phyloP scores from a whole-genome alignment of 1,140 invertebrate species.

The Rhizoglyphus robini region DNA sequence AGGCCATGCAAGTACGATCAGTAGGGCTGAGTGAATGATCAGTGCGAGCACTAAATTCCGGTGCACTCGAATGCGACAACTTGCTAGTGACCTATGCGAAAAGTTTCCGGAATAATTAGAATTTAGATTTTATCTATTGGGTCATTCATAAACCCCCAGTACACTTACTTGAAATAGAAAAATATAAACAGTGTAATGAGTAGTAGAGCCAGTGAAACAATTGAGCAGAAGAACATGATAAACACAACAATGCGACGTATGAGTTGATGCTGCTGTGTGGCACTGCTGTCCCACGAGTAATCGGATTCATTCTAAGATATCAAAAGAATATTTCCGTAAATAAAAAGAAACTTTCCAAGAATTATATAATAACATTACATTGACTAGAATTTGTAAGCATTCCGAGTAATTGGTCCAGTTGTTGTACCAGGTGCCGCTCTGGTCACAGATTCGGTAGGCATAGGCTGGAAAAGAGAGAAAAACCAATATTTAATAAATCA shows the following conservation, averaged over 20 bases:
- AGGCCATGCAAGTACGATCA: slow-evolving; percentile 34
- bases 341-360: neutral
- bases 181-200: slow-evolving; percentile 36
- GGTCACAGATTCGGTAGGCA: slow-evolving; percentile 28
- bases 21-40: slow-evolving; percentile 33
- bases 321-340: neutral
- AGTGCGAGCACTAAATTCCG: slow-evolving; percentile 39
- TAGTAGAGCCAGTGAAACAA: slow-evolving; percentile 34
- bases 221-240: slow-evolving; percentile 37
- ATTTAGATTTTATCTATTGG: no score
- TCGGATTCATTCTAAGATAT: slow-evolving; percentile 8
- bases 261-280: neutral
- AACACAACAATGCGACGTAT: slow-evolving; percentile 26
- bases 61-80: slow-evolving; percentile 39
- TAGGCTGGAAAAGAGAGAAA: no score
- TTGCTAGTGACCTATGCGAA: slow-evolving; percentile 36
- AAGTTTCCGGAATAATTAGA: no score
- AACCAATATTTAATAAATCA: no score
- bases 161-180: slow-evolving; percentile 37
- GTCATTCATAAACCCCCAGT: no score
- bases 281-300: no score
- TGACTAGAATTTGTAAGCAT: slow-evolving; percentile 24
- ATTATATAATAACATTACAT: slow-evolving; percentile 14
- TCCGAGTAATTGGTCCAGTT: slow-evolving; percentile 33
- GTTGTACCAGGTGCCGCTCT: slow-evolving; percentile 29